Conservation (phyloP, 1,140 invertebrate genomes). For the Ips typographus region DNA sequence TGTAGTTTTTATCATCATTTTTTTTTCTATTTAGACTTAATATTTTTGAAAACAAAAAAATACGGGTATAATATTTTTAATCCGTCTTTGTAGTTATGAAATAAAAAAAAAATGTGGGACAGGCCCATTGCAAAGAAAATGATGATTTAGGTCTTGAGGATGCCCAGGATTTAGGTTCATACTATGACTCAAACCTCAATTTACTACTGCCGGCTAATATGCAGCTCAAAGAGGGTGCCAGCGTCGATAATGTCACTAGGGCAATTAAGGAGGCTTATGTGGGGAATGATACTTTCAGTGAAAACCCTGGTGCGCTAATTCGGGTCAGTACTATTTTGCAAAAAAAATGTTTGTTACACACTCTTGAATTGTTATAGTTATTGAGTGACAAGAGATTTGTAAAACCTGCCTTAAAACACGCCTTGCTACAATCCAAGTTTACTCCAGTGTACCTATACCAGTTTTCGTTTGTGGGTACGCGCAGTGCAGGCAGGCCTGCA, state of each 20-base stretch:
- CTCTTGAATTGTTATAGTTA: too few species aligned
- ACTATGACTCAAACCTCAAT: conserved; percentile 5
- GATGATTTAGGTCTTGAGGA: background rate
- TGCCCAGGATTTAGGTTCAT: background rate
- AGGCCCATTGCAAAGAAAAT: too few species aligned
- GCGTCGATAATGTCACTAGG: background rate
- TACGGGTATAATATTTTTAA: too few species aligned
- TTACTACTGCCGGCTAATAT: conserved; percentile 15
- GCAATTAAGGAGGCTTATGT: conserved; percentile 13
- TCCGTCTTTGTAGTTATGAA: too few species aligned
- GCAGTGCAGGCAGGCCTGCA: background rate
- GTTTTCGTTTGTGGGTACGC: conserved; percentile 19
- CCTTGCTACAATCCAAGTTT: conserved; percentile 9
- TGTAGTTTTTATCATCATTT: too few species aligned
- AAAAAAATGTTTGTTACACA: too few species aligned
- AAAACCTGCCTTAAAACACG: conserved; percentile 19
- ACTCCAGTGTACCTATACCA: conserved; percentile 19
- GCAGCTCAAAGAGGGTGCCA: background rate
- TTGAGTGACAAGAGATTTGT: conserved; percentile 12
- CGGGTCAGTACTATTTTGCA: too few species aligned
- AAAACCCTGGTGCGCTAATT: conserved; percentile 9
- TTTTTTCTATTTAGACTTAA: too few species aligned
- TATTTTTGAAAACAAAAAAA: too few species aligned
- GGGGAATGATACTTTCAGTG: conserved; percentile 6
- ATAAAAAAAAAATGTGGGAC: too few species aligned